Evolutionary conservation across 1,140 invertebrate species (phyloP).

Genomic region (Steinernema khuongi): DNA sequence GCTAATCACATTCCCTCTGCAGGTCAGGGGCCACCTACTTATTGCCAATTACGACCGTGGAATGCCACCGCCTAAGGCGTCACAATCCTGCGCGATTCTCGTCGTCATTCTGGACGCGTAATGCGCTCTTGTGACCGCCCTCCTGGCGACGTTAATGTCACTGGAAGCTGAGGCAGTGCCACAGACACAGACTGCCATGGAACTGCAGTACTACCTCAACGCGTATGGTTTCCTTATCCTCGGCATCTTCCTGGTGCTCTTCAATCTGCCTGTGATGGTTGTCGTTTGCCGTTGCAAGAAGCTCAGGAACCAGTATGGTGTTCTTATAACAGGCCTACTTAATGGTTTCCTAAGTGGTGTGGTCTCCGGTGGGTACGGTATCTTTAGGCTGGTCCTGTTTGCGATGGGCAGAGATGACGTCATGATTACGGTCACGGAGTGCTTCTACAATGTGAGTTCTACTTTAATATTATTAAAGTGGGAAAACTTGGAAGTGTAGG

Average conservation of each 20-base stretch:
- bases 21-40: no score
- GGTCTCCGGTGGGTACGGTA: neutral
- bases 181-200: no score
- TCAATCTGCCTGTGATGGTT: neutral
- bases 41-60: no score
- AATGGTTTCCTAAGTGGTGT: neutral
- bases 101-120: no score
- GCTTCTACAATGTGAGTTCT: slow-evolving; percentile 3
- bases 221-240: neutral
- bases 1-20: no score
- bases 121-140: no score
- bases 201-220: neutral
- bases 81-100: no score
- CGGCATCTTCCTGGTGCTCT: neutral
- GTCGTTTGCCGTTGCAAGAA: neutral
- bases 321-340: neutral
- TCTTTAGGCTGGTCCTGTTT: neutral
- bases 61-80: no score
- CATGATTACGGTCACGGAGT: neutral
- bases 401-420: neutral
- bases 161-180: no score
- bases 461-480: neutral
- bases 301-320: neutral
- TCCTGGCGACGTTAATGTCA: no score
- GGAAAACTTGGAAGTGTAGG: neutral